Conservation (phyloP, 2,888 invertebrate species). For the Lasioglossum marginatum region DNA sequence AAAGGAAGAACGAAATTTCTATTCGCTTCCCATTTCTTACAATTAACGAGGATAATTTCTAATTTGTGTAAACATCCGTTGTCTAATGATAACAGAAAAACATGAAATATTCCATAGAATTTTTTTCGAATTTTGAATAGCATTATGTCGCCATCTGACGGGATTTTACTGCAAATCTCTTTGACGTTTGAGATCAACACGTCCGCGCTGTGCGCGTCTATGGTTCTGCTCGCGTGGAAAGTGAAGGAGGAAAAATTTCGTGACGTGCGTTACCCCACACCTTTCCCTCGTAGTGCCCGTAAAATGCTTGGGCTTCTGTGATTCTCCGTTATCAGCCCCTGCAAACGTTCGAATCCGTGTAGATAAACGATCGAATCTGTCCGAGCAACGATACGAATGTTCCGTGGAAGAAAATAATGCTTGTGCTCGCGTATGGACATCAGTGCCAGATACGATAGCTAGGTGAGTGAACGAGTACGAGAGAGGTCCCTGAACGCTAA, state of each 20-base stretch:
- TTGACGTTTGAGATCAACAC: slow-evolving; percentile 63
- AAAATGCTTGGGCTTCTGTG: slow-evolving; percentile 71
- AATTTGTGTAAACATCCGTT: no score
- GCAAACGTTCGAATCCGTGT: slow-evolving; percentile 15
- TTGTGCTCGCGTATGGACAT: slow-evolving; percentile 69
- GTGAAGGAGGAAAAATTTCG: slow-evolving; percentile 73
- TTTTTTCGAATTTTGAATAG: slow-evolving; percentile 21
- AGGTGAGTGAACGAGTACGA: slow-evolving; percentile 74
- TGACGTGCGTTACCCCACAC: slow-evolving; percentile 80
- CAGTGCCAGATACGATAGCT: slow-evolving; percentile 74
- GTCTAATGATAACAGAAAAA: no score
- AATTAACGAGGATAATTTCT: no score
- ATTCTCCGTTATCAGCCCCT: slow-evolving; percentile 44
- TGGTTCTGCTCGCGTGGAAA: slow-evolving; percentile 69
- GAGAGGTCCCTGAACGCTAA: slow-evolving; percentile 63
- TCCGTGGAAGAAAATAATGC: slow-evolving; percentile 71
- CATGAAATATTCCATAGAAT: neutral
- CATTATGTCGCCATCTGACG: slow-evolving; percentile 42
- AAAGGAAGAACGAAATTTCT: neutral
- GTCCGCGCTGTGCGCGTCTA: slow-evolving; percentile 59
- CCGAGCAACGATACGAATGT: slow-evolving; percentile 31
- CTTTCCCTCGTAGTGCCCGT: slow-evolving; percentile 50
- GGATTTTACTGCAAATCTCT: slow-evolving; percentile 18
- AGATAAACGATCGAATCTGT: slow-evolving; percentile 23
- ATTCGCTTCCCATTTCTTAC: no score